Conservation (phyloP, 2,888 invertebrate species). For the Barypeithes pellucidus region DNA sequence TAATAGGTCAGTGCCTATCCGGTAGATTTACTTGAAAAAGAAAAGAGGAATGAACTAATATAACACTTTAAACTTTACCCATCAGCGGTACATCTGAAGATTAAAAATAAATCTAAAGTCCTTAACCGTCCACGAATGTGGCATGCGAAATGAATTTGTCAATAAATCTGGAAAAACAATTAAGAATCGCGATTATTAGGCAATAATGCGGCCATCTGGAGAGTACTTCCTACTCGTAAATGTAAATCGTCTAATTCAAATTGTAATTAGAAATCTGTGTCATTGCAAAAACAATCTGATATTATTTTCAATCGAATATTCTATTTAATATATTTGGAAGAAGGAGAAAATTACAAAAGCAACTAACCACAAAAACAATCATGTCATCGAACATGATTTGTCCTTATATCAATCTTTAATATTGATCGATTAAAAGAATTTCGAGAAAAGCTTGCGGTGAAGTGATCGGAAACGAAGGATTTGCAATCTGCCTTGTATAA, state of each 20-base stretch:
- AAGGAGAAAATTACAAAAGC: too few species aligned
- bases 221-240: slow-evolving; percentile 31
- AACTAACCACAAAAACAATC: too few species aligned
- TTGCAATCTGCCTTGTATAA: too few species aligned
- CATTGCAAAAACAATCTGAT: slow-evolving; percentile 32
- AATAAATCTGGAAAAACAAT: slow-evolving; percentile 33
- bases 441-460: too few species aligned
- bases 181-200: slow-evolving; percentile 37
- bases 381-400: too few species aligned
- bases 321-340: background rate
- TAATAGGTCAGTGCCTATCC: background rate
- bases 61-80: slow-evolving; percentile 12
- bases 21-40: background rate
- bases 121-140: slow-evolving; percentile 12
- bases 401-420: too few species aligned
- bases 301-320: background rate
- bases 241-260: slow-evolving; percentile 23
- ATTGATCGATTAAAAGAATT: too few species aligned
- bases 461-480: too few species aligned
- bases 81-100: background rate
- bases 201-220: slow-evolving; percentile 34
- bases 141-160: slow-evolving; percentile 26
- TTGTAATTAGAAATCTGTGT: slow-evolving; percentile 33
- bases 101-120: slow-evolving; percentile 9
- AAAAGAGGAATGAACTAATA: slow-evolving; percentile 1